Evolutionary conservation across 2,888 invertebrate genomes (phyloP), one percentile per base, ranked within the genome.

Genomic region (Drosophila aldrichi): DNA sequence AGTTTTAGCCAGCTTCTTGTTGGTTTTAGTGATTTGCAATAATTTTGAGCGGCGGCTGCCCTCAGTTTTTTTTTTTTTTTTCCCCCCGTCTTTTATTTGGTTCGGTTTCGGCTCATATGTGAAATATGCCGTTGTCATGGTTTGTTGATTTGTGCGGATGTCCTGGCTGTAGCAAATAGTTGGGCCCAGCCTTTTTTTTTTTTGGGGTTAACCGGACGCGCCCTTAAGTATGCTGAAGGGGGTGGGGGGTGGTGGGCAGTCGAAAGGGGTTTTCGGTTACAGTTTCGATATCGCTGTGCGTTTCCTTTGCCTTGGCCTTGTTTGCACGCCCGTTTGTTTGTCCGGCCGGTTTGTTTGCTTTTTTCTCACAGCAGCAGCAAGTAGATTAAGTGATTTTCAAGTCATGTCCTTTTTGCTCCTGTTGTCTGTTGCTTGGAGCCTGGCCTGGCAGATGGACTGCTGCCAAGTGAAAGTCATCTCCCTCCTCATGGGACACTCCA

Each of bases 311-410:
- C 64, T 73, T 63, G 59, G 67, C 63, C 48, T 51, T 49, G 66
- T 62, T 65, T 71, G 73, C 32, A 14, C 52, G 55, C 51, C 65
- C 29, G 48, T 18, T 29, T 38, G 57, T 43, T 56, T 67, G 66
- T 25, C 64, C 14, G 32, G 20, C 20, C 20, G 41, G 54, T 55
- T 25, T 72, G 38, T 44, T 69, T 48, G 55, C 55, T 22, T 54
- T 70, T 68, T 63, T 67, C 60, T 64, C 76, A 63, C 60, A 64
- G 71, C 56, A 64, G 71, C 56, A 62, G 79, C 73, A 74, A 85
- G 81, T 82, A 90, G 91, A 91, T 91, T 91, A 91, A 91, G 90
- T 90, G 91, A 91, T 91, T 91, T 91, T 81, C 91, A 84, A 91
- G 91, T 91, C 91, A 91, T 91, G 91, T 90, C 88, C 79, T 84